These are phyloP conservation scores for Aromia moschata DNA, from an alignment of 2,888 invertebrate genomes.

Conservation along the genomic window DNA sequence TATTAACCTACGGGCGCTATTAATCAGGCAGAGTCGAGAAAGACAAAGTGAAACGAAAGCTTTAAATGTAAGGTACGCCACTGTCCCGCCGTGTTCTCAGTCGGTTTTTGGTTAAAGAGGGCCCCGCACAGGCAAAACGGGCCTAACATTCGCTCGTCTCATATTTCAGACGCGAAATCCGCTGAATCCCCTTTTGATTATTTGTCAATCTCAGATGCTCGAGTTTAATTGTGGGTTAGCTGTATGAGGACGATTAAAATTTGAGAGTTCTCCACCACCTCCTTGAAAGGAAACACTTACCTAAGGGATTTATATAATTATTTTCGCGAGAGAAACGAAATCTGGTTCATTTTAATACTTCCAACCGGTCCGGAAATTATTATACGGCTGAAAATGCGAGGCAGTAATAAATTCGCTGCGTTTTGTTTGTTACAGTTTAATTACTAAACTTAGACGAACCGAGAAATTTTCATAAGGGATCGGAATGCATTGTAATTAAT, in stretches of 20 bases:
- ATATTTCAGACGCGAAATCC: slow-evolving; percentile 28
- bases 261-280: slow-evolving; percentile 25
- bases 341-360: slow-evolving; percentile 17
- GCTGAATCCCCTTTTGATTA: slow-evolving; percentile 28
- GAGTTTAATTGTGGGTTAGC: slow-evolving; percentile 32
- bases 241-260: slow-evolving; percentile 30
- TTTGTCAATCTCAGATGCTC: slow-evolving; percentile 32
- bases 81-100: slow-evolving; percentile 20
- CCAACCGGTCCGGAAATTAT: background rate
- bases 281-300: slow-evolving; percentile 25
- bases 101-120: slow-evolving; percentile 23
- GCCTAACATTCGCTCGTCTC: slow-evolving; percentile 27
- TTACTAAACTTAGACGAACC: slow-evolving; percentile 6
- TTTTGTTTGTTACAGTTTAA: slow-evolving; percentile 10
- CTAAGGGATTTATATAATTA: slow-evolving; percentile 27
- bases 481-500: too few species aligned
- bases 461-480: background rate
- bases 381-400: background rate
- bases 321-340: slow-evolving; percentile 5
- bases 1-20: too few species aligned
- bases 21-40: too few species aligned
- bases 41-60: too few species aligned
- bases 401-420: slow-evolving; percentile 5
- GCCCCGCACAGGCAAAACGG: slow-evolving; percentile 23
- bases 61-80: too few species aligned